phyloP scores from a whole-genome alignment of 2,113 vertebrate species.

The Charina bottae region DNA sequence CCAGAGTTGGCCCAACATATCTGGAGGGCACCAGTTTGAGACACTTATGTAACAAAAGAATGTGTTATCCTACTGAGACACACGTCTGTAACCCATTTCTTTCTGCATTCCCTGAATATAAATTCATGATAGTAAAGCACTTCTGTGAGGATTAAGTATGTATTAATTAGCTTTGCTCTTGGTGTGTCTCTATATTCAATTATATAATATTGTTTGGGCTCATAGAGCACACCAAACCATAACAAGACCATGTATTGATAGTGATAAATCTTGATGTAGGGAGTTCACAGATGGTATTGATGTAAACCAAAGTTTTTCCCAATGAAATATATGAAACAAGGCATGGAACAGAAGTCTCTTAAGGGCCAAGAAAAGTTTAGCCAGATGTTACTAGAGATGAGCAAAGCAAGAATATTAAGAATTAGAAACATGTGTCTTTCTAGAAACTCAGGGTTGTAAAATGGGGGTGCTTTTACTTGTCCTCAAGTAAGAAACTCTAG shows the following conservation, averaged over 20 bases:
- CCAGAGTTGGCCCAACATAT: no score
- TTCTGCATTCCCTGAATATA: background rate
- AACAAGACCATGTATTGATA: no score
- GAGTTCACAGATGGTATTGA: background rate
- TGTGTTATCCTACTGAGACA: background rate
- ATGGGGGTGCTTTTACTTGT: no score
- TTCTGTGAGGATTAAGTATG: background rate
- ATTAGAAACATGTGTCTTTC: background rate
- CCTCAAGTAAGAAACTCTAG: background rate
- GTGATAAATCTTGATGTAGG: background rate
- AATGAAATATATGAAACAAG: slow-evolving; percentile 2
- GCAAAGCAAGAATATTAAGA: slow-evolving; percentile 37
- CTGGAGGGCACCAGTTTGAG: background rate
- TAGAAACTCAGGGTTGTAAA: no score
- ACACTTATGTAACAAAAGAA: background rate
- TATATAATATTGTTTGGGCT: background rate
- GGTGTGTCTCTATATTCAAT: background rate
- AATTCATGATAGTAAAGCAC: background rate
- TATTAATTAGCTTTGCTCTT: no score
- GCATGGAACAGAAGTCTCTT: background rate
- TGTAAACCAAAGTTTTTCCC: background rate
- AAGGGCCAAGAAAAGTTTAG: slow-evolving; percentile 69
- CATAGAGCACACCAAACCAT: no score
- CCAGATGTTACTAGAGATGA: slow-evolving; percentile 79
- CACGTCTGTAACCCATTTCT: no score